Percentiles rank a stretch among this genome's conserved stretches.
Evolutionary conservation across 2,888 invertebrate genomes (phyloP).

Genomic region (Dryadula phaetusa): DNA sequence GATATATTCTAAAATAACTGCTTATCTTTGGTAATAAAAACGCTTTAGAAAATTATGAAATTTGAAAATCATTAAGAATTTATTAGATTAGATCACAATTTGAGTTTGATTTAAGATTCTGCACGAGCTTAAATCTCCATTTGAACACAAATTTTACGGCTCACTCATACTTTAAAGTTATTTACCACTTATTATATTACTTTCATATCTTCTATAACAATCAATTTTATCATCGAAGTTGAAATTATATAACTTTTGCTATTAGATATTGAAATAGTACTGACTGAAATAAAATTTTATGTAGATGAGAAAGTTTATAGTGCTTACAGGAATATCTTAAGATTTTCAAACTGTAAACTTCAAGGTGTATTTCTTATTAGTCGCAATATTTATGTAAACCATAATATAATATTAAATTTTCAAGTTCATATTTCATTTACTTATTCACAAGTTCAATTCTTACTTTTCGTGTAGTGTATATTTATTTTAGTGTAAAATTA

Average conservation of each 20-base stretch:
- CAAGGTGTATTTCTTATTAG: too few relatives aligned
- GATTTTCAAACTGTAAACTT: background rate
- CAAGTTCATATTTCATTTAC: too few relatives aligned
- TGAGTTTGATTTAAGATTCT: slow-evolving; percentile 5
- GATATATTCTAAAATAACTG: too few relatives aligned
- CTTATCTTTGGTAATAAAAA: background rate
- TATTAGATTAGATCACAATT: background rate
- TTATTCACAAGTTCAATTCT: too few relatives aligned
- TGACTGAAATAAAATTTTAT: slow-evolving; percentile 36
- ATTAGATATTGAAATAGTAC: slow-evolving; percentile 36
- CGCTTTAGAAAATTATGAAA: background rate
- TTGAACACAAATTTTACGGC: slow-evolving; percentile 3
- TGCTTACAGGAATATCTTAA: slow-evolving; percentile 16
- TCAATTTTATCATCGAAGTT: slow-evolving; percentile 32
- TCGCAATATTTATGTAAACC: too few relatives aligned
- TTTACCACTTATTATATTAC: slow-evolving; percentile 20
- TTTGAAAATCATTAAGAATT: background rate
- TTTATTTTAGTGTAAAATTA: too few relatives aligned
- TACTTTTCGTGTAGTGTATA: too few relatives aligned
- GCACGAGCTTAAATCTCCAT: background rate
- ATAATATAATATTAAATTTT: too few relatives aligned
- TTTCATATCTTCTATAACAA: slow-evolving; percentile 31
- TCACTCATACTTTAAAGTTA: slow-evolving; percentile 20
- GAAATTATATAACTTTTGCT: slow-evolving; percentile 35
- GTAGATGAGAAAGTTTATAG: slow-evolving; percentile 20